phyloP scores from a whole-genome alignment of 1,140 invertebrate genomes.

The Caenorhabditis latens region DNA sequence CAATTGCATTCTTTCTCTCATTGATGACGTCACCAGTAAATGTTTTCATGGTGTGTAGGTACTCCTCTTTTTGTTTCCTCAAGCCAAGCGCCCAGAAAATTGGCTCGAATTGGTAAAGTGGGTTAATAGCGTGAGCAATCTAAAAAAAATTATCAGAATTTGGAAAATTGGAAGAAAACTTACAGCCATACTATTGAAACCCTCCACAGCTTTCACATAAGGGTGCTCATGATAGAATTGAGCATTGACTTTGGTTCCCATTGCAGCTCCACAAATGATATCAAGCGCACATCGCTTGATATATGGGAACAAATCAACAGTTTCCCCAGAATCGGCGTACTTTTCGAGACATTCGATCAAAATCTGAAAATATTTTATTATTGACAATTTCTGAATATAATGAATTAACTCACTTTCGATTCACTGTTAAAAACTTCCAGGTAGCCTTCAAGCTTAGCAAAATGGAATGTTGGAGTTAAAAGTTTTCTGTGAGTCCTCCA shows the following conservation, averaged over 20 bases:
- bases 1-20: slow-evolving; percentile 13
- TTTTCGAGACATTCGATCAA: slow-evolving; percentile 82
- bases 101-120: not conserved
- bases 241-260: slow-evolving; percentile 85
- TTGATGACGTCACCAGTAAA: slow-evolving; percentile 37
- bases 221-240: slow-evolving; percentile 83
- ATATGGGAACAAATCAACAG: slow-evolving; percentile 85
- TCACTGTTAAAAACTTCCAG: slow-evolving; percentile 87
- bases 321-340: slow-evolving; percentile 80
- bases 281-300: slow-evolving; percentile 89
- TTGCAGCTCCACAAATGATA: slow-evolving; percentile 87
- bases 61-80: not conserved
- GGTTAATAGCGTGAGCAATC: slow-evolving; percentile 72
- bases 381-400: not conserved
- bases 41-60: slow-evolving; percentile 18
- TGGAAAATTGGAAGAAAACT: slow-evolving; percentile 64
- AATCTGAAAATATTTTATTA: slow-evolving; percentile 77
- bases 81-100: slow-evolving; percentile 12
- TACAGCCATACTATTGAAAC: slow-evolving; percentile 78
- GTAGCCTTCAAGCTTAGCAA: slow-evolving; percentile 88
- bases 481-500: slow-evolving; percentile 87
- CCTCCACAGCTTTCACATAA: slow-evolving; percentile 85
- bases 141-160: slow-evolving; percentile 82
- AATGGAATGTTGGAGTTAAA: slow-evolving; percentile 91
- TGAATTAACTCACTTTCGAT: slow-evolving; percentile 79